Base-by-base conservation (phyloP, 37 sponge, comb jelly and placozoan genomes). In the Ephydatia muelleri region DNA sequence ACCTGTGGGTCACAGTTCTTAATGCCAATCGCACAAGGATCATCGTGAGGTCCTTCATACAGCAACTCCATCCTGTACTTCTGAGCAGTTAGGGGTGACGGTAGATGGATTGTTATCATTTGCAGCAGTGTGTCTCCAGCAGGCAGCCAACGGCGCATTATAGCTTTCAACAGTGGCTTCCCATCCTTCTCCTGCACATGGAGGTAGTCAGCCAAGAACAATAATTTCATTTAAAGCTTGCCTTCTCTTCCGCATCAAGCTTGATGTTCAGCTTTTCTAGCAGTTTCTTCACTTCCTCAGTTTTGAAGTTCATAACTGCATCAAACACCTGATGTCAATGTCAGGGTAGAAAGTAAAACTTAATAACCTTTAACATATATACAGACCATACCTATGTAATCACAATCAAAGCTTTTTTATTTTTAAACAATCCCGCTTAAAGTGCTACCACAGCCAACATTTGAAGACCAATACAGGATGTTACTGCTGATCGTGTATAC, bases 51-150 rank as follows among this genome's bases (percentile, higher is more conserved):
- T 28, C 99, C 99, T 84, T 99, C 99, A 78, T 99, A 99, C 70
- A 99, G 82, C 87, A 97, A 75, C 81, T 95, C 96, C 96, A 95
- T 95, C 11, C 99, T 90, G 87, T 99, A 99, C 76, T 82, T 95
- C 91, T 99, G 99, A 31, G 99, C 97, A 73, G 97, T 99, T 75
- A 99, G 72, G 36, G 97, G 97, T 35, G 97, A 98, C 22, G 99
- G 97, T 14, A 98, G 97, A 72, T 96, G 97, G 84, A 97, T 98
- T 88, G 97, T 90, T 67, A 98, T 96, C 97, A 98, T 96, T 68
- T 94, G 93, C 14, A 98, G 88, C 72, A 96, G 84, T 73, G 97
- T 81, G 29, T 96, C 99, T 22, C 97, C 99, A 77, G 99, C 97
- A 1, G 99, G 99, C 38, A 96, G 93, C 97, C 97, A 96, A 57